A percentile compares a stretch with the other conserved stretches of the same genome.
Conservation (phyloP, 1,140 invertebrate genomes). For the Panulirus ornatus region DNA sequence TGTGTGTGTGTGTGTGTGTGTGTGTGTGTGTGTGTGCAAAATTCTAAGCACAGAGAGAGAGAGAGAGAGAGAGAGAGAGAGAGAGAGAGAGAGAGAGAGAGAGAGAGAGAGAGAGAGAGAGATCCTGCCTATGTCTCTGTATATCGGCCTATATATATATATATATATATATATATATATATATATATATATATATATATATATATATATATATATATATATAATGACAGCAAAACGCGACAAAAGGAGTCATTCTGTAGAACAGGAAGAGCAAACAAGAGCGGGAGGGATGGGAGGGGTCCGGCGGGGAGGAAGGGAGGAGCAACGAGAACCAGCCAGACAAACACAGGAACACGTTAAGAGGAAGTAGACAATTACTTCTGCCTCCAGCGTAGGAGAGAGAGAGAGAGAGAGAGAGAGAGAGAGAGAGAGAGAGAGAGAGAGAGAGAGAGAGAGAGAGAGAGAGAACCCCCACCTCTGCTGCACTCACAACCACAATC, state of each 20-base stretch:
- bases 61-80: slow-evolving; percentile 10
- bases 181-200: no score
- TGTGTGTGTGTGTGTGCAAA: no score
- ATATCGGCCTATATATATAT: no score
- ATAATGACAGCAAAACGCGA: no score
- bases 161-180: no score
- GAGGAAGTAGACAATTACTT: slow-evolving; percentile 16
- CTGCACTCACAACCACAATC: background rate
- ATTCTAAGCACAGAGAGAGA: background rate
- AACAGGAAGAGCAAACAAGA: background rate
- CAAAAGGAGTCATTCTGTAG: no score
- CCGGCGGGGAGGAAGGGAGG: background rate
- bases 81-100: background rate
- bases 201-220: no score
- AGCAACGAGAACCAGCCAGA: background rate
- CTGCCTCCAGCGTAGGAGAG: no score
- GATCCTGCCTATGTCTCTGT: no score
- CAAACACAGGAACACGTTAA: background rate
- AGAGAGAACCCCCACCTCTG: background rate
- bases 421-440: slow-evolving; percentile 28
- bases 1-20: no score
- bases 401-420: slow-evolving; percentile 37
- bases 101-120: no score
- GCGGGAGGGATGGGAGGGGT: background rate
- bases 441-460: background rate